These are phyloP conservation scores for Clunio marinus DNA, from an alignment of 2,888 invertebrate genomes.

Conservation along the genomic window DNA sequence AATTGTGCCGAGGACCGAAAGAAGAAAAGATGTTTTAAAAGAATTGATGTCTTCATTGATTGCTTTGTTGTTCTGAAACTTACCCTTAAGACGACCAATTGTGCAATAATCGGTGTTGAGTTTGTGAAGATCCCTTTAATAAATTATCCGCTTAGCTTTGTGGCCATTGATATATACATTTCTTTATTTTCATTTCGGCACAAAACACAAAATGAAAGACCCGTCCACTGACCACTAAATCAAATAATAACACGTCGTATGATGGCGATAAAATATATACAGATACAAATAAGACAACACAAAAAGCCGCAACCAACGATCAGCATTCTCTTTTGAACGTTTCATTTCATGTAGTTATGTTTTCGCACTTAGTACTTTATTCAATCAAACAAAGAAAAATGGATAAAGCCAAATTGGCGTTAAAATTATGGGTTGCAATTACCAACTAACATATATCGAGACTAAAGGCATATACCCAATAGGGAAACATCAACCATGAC, in stretches of 20 bases:
- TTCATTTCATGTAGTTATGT: too few relatives aligned
- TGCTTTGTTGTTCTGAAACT: constrained; percentile 3
- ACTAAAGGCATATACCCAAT: too few relatives aligned
- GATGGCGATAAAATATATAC: constrained; percentile 5
- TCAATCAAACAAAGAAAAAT: neutral
- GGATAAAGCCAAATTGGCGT: constrained; percentile 31
- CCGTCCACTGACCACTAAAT: neutral
- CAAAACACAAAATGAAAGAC: constrained; percentile 16
- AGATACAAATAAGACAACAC: neutral
- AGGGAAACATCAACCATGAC: constrained; percentile 26
- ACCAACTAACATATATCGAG: neutral
- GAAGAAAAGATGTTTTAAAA: neutral
- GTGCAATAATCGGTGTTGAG: constrained; percentile 18
- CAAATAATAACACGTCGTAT: neutral
- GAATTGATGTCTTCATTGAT: constrained; percentile 30
- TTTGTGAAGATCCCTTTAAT: constrained; percentile 12
- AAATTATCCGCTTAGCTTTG: constrained; percentile 36
- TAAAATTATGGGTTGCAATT: constrained; percentile 36
- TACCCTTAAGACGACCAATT: constrained; percentile 15
- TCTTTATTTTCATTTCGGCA: neutral
- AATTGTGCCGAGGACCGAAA: neutral
- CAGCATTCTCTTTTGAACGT: neutral
- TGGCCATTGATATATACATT: neutral
- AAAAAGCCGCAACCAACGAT: neutral
- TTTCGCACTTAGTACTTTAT: neutral